A percentile compares a stretch with the other conserved stretches of the same genome.
Conservation (phyloP, 1,140 invertebrate genomes). For the Aphis gossypii region DNA sequence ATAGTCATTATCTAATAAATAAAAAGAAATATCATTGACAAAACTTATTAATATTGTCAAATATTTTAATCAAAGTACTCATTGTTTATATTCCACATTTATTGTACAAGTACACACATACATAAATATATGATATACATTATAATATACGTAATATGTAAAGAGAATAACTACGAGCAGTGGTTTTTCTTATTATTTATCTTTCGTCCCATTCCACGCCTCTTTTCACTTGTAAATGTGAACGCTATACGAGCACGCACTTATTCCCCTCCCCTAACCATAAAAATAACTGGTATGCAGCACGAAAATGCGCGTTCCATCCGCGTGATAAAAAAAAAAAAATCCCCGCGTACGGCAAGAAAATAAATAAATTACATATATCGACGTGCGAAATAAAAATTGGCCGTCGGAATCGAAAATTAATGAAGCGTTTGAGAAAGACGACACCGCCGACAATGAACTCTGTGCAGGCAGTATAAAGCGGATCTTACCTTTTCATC, state of each 20-base stretch:
- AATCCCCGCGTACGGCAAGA: neutral
- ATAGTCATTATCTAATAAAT: too few relatives aligned
- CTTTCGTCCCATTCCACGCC: neutral
- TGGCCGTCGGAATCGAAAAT: neutral
- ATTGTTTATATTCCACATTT: neutral
- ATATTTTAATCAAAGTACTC: neutral
- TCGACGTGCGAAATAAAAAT: neutral
- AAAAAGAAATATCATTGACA: neutral
- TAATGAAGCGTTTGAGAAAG: conserved; percentile 31
- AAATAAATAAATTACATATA: neutral
- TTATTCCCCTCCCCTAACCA: neutral
- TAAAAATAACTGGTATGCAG: neutral
- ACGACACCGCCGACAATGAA: conserved; percentile 20
- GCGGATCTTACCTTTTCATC: conserved; percentile 3
- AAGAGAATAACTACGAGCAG: neutral
- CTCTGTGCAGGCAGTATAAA: neutral
- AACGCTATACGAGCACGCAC: neutral
- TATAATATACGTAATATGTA: neutral
- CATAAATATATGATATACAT: too few relatives aligned
- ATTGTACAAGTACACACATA: neutral
- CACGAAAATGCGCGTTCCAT: neutral
- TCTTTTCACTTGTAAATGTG: neutral
- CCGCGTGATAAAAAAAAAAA: neutral
- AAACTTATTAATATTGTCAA: neutral
- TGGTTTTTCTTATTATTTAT: neutral